phyloP scores from a whole-genome alignment of 2,888 invertebrate genomes.

The Isotomurus palustris region DNA sequence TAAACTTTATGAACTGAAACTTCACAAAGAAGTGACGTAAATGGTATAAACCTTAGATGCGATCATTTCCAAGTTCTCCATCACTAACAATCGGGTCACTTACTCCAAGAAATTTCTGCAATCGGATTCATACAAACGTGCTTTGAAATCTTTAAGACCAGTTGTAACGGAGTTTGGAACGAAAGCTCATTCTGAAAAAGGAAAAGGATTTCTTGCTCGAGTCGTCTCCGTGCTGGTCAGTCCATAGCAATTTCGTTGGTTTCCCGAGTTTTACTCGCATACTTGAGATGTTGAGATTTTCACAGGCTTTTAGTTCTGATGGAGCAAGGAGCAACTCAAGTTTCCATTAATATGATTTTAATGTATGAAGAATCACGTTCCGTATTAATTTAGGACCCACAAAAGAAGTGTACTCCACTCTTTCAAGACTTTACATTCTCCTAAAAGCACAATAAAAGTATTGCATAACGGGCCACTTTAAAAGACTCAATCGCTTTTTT shows the following conservation, averaged over 20 bases:
- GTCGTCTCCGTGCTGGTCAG: constrained; percentile 47
- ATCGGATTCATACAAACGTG: constrained; percentile 53
- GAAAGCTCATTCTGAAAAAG: constrained; percentile 42
- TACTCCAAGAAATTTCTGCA: constrained; percentile 50
- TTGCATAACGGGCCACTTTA: no score
- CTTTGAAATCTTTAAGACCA: constrained; percentile 50
- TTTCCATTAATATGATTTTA: no score
- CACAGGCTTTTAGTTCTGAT: no score
- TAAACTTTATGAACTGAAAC: neutral
- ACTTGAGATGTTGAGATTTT: no score
- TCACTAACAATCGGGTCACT: constrained; percentile 50
- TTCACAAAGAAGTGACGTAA: neutral
- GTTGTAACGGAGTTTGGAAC: constrained; percentile 53
- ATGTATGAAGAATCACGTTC: no score
- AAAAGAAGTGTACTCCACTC: no score
- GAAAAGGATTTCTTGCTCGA: constrained; percentile 38
- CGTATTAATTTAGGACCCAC: no score
- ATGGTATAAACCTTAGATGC: constrained; percentile 47
- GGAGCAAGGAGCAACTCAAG: no score
- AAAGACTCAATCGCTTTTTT: no score
- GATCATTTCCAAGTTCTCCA: constrained; percentile 52
- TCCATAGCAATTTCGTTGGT: constrained; percentile 7
- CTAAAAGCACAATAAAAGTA: no score
- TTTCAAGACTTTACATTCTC: no score
- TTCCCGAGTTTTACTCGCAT: no score